A percentile compares a stretch with the other conserved stretches of the same genome.
These are phyloP conservation scores for Eupithecia exiguata DNA, from an alignment of 2,888 invertebrate genomes.

Conservation along the genomic window DNA sequence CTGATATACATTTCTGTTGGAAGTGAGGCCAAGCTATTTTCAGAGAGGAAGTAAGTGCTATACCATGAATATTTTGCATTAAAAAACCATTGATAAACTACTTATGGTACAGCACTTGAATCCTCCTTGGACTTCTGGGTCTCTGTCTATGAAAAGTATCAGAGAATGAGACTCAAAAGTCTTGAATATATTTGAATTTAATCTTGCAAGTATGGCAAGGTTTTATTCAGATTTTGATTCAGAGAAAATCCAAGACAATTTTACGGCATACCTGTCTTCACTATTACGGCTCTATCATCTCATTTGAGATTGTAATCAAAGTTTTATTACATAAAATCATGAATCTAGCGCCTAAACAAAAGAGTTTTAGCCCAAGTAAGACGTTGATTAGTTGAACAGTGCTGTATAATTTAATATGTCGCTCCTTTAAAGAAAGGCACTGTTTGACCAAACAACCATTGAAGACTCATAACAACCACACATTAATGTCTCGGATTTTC, in stretches of 20 bases:
- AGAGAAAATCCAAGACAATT: slow-evolving; percentile 57
- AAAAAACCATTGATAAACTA: not conserved
- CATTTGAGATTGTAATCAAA: not conserved
- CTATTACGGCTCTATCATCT: too few relatives aligned
- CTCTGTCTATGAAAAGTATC: slow-evolving; percentile 5
- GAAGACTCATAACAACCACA: not conserved
- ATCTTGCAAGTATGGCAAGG: slow-evolving; percentile 57
- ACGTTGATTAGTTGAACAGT: not conserved
- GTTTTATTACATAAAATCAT: not conserved
- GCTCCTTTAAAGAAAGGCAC: not conserved
- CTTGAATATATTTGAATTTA: slow-evolving; percentile 47
- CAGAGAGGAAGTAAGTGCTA: slow-evolving; percentile 22
- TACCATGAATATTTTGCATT: slow-evolving; percentile 11
- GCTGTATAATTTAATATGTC: not conserved
- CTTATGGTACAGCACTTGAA: slow-evolving; percentile 17
- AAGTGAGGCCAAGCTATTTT: slow-evolving; percentile 61
- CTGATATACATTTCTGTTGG: slow-evolving; percentile 53
- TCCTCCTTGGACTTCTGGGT: slow-evolving; percentile 16
- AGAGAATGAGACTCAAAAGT: slow-evolving; percentile 9
- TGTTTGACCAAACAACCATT: not conserved
- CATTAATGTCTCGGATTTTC: slow-evolving; percentile 58
- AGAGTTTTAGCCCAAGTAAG: not conserved
- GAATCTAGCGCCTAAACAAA: not conserved
- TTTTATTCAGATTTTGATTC: slow-evolving; percentile 49
- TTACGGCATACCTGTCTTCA: not conserved